Conservation (phyloP, 1,140 invertebrate genomes). For the Phocides pigmalion region DNA sequence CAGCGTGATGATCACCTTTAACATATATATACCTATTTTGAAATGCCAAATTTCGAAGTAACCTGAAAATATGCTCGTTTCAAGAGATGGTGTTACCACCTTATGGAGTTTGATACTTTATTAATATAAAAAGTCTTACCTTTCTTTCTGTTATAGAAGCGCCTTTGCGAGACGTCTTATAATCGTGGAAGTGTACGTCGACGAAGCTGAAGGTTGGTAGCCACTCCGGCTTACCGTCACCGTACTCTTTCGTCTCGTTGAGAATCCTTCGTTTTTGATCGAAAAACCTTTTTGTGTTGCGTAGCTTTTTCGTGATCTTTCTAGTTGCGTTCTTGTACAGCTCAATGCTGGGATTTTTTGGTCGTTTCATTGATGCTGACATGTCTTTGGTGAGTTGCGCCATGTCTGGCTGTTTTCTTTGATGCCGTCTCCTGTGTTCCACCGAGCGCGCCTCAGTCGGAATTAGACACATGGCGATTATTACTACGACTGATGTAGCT, state of each 20-base stretch:
- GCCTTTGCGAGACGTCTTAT: slow-evolving; percentile 52
- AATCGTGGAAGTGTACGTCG: slow-evolving; percentile 68
- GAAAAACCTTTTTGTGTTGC: slow-evolving; percentile 67
- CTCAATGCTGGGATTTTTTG: slow-evolving; percentile 56
- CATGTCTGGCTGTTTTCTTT: slow-evolving; percentile 52
- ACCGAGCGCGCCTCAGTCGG: slow-evolving; percentile 58
- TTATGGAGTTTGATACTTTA: too few species aligned
- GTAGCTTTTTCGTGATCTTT: slow-evolving; percentile 67
- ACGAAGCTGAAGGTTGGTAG: slow-evolving; percentile 75
- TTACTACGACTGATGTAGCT: slow-evolving; percentile 69
- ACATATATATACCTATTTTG: too few species aligned
- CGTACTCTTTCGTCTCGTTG: slow-evolving; percentile 64
- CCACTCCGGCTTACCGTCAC: slow-evolving; percentile 71
- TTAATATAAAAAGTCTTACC: slow-evolving; percentile 49
- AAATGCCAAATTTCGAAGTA: too few species aligned
- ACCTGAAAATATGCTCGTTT: too few species aligned
- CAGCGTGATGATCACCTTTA: too few species aligned
- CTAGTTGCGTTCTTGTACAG: slow-evolving; percentile 62
- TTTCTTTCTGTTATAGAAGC: slow-evolving; percentile 62
- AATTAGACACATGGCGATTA: slow-evolving; percentile 69
- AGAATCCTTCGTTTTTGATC: slow-evolving; percentile 58
- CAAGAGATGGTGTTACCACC: too few species aligned
- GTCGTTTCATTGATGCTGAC: slow-evolving; percentile 44
- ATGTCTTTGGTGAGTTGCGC: slow-evolving; percentile 63
- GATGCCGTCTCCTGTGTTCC: slow-evolving; percentile 61